Evolutionary conservation across 2,888 invertebrate genomes (phyloP), one percentile per base, ranked within the genome.

Genomic region (Tachina grossa): DNA sequence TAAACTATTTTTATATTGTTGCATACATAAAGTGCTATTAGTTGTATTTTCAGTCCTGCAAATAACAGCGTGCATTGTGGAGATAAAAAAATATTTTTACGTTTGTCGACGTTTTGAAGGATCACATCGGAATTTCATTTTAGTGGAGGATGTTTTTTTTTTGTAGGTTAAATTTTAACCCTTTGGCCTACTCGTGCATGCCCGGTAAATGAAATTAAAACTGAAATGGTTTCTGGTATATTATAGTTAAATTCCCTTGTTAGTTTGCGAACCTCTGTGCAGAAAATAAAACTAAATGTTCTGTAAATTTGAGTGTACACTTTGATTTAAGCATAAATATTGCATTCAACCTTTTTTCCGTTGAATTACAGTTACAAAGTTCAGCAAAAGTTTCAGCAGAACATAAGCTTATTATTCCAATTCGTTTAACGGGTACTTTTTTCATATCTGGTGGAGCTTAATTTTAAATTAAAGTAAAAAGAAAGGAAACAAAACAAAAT

Each of bases 321-420:
- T 78, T 78, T 83, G 68, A 78, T 81, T 81, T 77, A 72, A 77
- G 13, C 49, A 61, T 63, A 65, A 82, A 75, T 51, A 81, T 81
- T 65, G 14, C 71, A 57, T 31, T 53, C 59, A 68, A 53, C 51
- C 47, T 69, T 63, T 57, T 69, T 53, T 82, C 11, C 63, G 68
- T 69, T 51, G 68, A 78, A 79, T 75, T 74, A 69, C 78, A 55
- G 45, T 69, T 55, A 31, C 49, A 74, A 81, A 81, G 80, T 61
- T 74, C 1, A 55, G 55, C 39, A 74, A 71, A 76, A 82, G 47
- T 61, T 53, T 45, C 51, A 14, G n/a, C n/a, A 47, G 39, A 63
- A 69, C 16, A 16, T 51, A 51, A 16, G 6, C 31, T 13, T 49
- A 5, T 11, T 13, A 10, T 14, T 19, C 10, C 10, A 16, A 41